Evolutionary conservation across 2,113 vertebrate genomes (phyloP).

Genomic region (Chamaea fasciata): DNA sequence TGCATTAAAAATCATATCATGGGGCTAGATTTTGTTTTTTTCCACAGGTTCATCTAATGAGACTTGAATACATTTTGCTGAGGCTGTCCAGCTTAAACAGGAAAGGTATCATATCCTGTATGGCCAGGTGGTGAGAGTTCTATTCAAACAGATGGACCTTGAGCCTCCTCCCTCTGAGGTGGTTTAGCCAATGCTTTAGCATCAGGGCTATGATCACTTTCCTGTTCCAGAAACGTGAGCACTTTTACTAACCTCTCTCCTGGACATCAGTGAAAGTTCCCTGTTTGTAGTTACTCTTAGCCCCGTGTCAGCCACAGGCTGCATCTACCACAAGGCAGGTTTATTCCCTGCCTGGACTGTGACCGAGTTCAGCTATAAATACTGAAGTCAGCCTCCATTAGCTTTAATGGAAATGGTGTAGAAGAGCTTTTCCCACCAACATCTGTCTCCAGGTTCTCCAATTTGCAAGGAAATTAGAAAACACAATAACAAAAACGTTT

Average conservation of each 20-base stretch:
- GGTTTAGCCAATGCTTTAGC: background rate
- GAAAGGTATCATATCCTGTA: background rate
- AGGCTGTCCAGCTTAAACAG: background rate
- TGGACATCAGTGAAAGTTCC: background rate
- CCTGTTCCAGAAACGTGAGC: background rate
- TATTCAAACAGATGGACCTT: background rate
- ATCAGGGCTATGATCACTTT: background rate
- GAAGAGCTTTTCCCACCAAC: background rate
- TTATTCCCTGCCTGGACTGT: background rate
- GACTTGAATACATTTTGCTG: background rate
- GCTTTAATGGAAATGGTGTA: background rate
- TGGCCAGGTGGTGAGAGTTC: background rate
- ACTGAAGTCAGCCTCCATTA: background rate
- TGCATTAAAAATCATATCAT: background rate
- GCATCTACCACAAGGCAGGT: background rate
- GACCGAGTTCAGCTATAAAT: background rate
- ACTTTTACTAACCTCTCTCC: background rate
- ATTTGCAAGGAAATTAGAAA: background rate
- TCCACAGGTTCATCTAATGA: background rate
- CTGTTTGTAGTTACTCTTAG: rapidly evolving
- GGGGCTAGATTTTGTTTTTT: background rate
- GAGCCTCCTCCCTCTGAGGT: background rate
- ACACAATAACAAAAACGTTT: background rate
- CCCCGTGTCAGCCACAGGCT: background rate
- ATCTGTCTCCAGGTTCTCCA: background rate